phyloP scores from a whole-genome alignment of 1,140 invertebrate species.

The Wasmannia auropunctata region DNA sequence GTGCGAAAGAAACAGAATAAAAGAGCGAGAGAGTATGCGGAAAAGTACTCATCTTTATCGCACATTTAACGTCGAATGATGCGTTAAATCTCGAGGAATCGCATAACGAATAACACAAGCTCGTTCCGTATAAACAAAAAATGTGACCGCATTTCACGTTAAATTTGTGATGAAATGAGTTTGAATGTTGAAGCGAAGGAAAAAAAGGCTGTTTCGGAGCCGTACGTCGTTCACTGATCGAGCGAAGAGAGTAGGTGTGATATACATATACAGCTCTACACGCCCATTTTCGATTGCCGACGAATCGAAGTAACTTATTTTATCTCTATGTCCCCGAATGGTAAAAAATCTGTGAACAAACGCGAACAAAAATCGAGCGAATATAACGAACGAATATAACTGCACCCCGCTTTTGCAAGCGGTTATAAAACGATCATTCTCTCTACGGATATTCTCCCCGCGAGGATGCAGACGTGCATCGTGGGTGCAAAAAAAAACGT shows the following conservation, averaged over 20 bases:
- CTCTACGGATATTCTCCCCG: neutral
- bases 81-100: neutral
- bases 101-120: neutral
- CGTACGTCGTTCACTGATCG: conserved; percentile 31
- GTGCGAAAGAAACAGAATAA: conserved; percentile 35
- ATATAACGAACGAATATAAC: neutral
- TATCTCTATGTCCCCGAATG: neutral
- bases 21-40: neutral
- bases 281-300: neutral
- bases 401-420: neutral
- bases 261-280: neutral
- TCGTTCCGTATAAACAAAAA: neutral
- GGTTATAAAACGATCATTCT: neutral
- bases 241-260: neutral
- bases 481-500: neutral
- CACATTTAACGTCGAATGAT: conserved; percentile 22
- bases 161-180: conserved; percentile 24
- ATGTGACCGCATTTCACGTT: conserved; percentile 19
- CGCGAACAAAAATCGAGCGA: conserved; percentile 8
- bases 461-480: neutral
- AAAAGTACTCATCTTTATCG: conserved; percentile 4
- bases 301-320: conserved; percentile 11
- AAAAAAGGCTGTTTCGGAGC: conserved; percentile 32
- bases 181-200: neutral
- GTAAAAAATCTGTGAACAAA: neutral